Evolutionary conservation across 2,797 vertebrate species (phyloP).

Genomic region (Brachymystax lenok): DNA sequence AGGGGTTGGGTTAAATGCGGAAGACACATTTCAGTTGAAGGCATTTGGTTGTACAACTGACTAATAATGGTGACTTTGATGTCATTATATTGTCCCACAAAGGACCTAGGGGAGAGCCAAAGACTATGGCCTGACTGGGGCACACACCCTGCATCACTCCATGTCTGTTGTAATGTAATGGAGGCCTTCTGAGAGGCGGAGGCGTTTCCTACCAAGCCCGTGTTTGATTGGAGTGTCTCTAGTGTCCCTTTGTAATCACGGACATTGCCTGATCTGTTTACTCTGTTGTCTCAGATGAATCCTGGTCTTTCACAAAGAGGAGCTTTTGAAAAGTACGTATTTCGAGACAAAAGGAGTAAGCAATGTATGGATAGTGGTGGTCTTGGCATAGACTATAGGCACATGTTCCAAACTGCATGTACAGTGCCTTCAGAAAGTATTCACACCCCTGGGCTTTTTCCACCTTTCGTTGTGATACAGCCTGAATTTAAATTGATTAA

Average conservation of each 20-base stretch:
- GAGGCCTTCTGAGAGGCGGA: slow-evolving; percentile 14
- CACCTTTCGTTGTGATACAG: no score
- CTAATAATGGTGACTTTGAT: no score
- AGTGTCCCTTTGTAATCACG: slow-evolving; percentile 34
- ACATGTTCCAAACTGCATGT: background rate
- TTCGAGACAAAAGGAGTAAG: slow-evolving; percentile 12
- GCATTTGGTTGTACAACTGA: no score
- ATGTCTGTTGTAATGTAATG: slow-evolving; percentile 1
- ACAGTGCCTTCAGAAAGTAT: background rate
- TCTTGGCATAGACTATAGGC: background rate
- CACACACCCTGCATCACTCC: background rate
- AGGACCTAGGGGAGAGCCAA: background rate
- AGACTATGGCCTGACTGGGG: no score
- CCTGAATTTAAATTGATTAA: no score
- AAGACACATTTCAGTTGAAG: no score
- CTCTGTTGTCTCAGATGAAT: slow-evolving; percentile 28
- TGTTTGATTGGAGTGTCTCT: slow-evolving; percentile 43
- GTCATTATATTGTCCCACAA: background rate
- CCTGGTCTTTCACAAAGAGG: slow-evolving; percentile 37
- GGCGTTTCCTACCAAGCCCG: slow-evolving; percentile 26
- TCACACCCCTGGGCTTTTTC: no score
- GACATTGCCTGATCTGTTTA: slow-evolving; percentile 46
- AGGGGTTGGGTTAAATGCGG: no score
- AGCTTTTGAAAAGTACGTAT: slow-evolving; percentile 4
- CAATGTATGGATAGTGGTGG: slow-evolving; percentile 9